Conservation (phyloP, 2,113 vertebrate species). For the Leucopsar rothschildi region DNA sequence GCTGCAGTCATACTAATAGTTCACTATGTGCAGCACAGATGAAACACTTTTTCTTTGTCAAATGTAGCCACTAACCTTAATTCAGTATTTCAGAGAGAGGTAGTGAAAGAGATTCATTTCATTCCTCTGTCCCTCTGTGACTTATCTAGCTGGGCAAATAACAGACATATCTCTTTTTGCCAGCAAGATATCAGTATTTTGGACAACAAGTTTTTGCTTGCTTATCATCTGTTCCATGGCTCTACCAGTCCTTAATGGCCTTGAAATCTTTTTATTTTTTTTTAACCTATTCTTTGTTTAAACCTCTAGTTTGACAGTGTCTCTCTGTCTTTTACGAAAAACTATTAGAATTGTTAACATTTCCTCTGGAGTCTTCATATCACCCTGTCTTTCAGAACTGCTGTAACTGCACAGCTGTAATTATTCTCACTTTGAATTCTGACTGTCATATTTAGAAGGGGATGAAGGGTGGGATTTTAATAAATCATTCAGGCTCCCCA, state of each 20-base stretch:
- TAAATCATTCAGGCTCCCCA: slow-evolving; percentile 40
- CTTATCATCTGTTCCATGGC: neutral
- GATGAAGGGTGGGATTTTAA: slow-evolving; percentile 50
- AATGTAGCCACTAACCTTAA: slow-evolving; percentile 52
- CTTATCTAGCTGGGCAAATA: slow-evolving; percentile 26
- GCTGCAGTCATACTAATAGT: slow-evolving; percentile 45
- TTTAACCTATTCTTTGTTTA: slow-evolving; percentile 56
- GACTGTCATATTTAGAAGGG: slow-evolving; percentile 53
- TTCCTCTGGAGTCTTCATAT: slow-evolving; percentile 67
- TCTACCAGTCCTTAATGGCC: neutral
- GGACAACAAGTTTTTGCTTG: slow-evolving; percentile 15
- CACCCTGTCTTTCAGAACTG: slow-evolving; percentile 64
- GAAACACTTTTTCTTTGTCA: slow-evolving; percentile 41
- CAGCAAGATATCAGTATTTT: neutral
- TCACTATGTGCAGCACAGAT: slow-evolving; percentile 27
- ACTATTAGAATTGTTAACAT: slow-evolving; percentile 61
- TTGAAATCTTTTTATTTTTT: neutral
- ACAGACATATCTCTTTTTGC: neutral
- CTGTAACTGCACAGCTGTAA: slow-evolving; percentile 49
- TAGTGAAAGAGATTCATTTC: slow-evolving; percentile 15
- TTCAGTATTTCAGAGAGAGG: slow-evolving; percentile 24
- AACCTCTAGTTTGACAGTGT: slow-evolving; percentile 40
- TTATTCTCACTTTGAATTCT: slow-evolving; percentile 65
- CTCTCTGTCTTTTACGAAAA: slow-evolving; percentile 48
- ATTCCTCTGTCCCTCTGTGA: neutral